Base-by-base conservation (phyloP, 2,888 invertebrate species). In the Hirtodrosophila cameraria region DNA sequence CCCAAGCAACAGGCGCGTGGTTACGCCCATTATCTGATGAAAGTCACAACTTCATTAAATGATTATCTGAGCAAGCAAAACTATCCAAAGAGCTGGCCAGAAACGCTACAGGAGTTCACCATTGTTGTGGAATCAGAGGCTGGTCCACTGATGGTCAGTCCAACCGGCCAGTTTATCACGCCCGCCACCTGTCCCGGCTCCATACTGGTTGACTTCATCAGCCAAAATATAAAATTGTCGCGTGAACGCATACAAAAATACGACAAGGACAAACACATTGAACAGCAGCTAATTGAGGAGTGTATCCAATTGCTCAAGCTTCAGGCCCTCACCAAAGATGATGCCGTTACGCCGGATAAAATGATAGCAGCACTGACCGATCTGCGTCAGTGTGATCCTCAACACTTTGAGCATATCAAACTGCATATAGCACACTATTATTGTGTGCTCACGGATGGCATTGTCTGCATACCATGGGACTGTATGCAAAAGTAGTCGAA, bases 401-500 rank as follows among this genome's bases (percentile, higher is more conserved):
- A 96, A n/a, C 92, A 93, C 64, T 86, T 88, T 23, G 45, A 67
- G 9, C 94, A 94, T 41, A 92, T 95, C 41, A 93, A 94, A 79
- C 90, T 98, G 2, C 94, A 94, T 89, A 94, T 98, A 49, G 96
- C 97, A 0, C 96, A 96, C 88, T 98, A 97, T 91, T 98, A 97
- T 89, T 97, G 97, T 0, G 95, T 98, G 41, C 92, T 97, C 88
- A 94, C 95, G 0, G 97, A 98, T 90, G 98, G 98, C 1, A 95
- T 96, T 54, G 93, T 97, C 49, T 97, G 97, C 88, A 95, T 98
- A 89, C 98, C 98, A 12, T 98, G 97, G 97, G 95, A 98, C 91
- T 98, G 90, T 65, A 71, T 75, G 64, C 75, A 67, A 11, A 82
- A 79, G 23, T 83, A 76, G 60, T 11, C 7, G 9, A 31, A n/a